These are phyloP conservation scores for Thamnophis sirtalis DNA, from an alignment of 2,113 vertebrate species.

Conservation along the genomic window DNA sequence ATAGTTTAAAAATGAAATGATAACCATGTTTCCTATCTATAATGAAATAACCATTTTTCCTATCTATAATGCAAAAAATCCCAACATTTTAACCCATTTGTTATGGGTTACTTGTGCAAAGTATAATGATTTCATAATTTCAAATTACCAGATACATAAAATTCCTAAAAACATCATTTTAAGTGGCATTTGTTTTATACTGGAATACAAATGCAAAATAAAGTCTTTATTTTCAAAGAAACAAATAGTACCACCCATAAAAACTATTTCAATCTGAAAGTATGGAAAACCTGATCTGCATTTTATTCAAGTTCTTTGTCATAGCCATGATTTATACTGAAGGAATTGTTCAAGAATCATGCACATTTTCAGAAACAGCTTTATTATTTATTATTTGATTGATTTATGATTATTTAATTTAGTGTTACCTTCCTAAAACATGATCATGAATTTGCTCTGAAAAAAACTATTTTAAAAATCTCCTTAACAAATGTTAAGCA, in stretches of 20 bases:
- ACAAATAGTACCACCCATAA: constrained; percentile 9
- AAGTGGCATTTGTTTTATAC: constrained; percentile 31
- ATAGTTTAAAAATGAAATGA: constrained; percentile 52
- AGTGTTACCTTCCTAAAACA: not conserved
- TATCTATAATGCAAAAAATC: not conserved
- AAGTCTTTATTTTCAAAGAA: constrained; percentile 5
- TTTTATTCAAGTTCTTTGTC: not conserved
- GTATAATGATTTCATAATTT: constrained; percentile 16
- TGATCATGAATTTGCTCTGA: not conserved
- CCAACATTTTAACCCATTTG: not conserved
- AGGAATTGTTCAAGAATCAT: not conserved
- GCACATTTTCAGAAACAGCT: not conserved
- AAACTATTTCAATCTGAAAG: not conserved
- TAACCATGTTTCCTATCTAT: constrained; percentile 35
- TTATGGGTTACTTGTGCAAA: not conserved
- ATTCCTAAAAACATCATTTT: constrained; percentile 12
- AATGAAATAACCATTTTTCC: constrained; percentile 40
- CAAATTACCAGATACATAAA: not conserved
- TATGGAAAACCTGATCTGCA: not conserved
- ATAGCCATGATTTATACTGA: not conserved
- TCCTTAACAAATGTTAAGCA: not conserved
- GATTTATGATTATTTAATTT: not conserved
- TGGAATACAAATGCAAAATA: constrained; percentile 31
- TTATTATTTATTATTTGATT: not conserved
- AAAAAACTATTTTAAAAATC: not conserved